phyloP scores from a whole-genome alignment of 2,888 invertebrate species.

The Drepanosiphum platanoidis region DNA sequence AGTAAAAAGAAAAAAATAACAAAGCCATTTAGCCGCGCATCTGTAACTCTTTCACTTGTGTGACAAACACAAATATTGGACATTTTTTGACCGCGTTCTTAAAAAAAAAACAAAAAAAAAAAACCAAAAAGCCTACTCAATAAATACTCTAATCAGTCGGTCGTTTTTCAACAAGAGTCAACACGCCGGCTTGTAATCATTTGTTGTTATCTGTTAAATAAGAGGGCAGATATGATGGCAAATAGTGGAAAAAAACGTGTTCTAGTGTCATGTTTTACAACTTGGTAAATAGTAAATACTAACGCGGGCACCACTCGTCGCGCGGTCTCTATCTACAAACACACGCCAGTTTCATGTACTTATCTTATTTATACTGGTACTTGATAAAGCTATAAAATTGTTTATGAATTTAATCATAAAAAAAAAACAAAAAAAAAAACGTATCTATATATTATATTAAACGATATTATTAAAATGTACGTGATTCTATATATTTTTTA shows the following conservation, averaged over 20 bases:
- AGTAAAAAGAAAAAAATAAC: conserved; percentile 22
- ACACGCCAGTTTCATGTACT: conserved; percentile 50
- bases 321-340: conserved; percentile 46
- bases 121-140: conserved; percentile 25
- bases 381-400: conserved; percentile 52
- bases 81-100: conserved; percentile 55
- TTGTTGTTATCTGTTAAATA: conserved; percentile 57
- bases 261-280: conserved; percentile 58
- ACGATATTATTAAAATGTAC: conserved; percentile 31
- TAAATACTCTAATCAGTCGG: conserved; percentile 59
- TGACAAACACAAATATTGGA: conserved; percentile 57
- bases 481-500: conserved; percentile 42
- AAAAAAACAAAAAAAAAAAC: conserved; percentile 23
- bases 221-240: conserved; percentile 60
- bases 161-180: conserved; percentile 50
- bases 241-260: conserved; percentile 48
- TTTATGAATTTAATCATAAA: conserved; percentile 58
- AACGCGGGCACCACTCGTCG: conserved; percentile 28
- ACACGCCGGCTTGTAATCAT: conserved; percentile 50
- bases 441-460: neutral
- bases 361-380: conserved; percentile 55
- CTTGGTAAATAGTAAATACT: conserved; percentile 61
- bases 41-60: conserved; percentile 32
- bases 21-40: conserved; percentile 11
- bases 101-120: conserved; percentile 13